These are phyloP conservation scores for Oryzaephilus surinamensis DNA, from an alignment of 1,140 invertebrate genomes.

Conservation along the genomic window DNA sequence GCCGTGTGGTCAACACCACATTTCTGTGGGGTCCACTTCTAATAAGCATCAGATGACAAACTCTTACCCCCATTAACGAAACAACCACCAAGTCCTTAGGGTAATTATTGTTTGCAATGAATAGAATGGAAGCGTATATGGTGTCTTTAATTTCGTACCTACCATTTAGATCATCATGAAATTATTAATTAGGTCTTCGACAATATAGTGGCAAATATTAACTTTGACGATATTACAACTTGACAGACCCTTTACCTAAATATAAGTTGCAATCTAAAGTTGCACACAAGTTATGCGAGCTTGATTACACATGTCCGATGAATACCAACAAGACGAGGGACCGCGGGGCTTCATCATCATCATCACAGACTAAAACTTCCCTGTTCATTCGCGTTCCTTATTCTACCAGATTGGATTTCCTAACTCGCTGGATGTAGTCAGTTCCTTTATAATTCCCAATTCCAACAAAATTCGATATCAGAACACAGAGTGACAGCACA, in stretches of 20 bases:
- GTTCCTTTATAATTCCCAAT: too few relatives aligned
- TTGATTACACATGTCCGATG: slow-evolving; percentile 28
- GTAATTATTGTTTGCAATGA: slow-evolving; percentile 13
- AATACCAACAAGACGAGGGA: slow-evolving; percentile 28
- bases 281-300: slow-evolving; percentile 21
- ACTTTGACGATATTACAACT: slow-evolving; percentile 2
- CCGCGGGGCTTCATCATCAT: slow-evolving; percentile 16
- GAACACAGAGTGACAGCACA: too few relatives aligned
- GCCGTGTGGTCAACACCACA: slow-evolving; percentile 8
- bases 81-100: slow-evolving; percentile 11
- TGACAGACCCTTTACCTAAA: slow-evolving; percentile 7
- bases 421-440: too few relatives aligned
- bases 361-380: slow-evolving; percentile 3
- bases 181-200: not conserved
- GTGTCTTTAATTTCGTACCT: not conserved
- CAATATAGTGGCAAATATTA: not conserved
- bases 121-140: not conserved
- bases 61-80: slow-evolving; percentile 14
- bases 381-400: not conserved
- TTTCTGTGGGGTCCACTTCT: slow-evolving; percentile 10
- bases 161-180: not conserved
- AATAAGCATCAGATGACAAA: slow-evolving; percentile 13
- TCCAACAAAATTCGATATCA: too few relatives aligned
- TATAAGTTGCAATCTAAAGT: too few relatives aligned
- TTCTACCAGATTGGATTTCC: slow-evolving; percentile 13